Conservation (phyloP, 2,113 vertebrate genomes). For the Corapipo altera region DNA sequence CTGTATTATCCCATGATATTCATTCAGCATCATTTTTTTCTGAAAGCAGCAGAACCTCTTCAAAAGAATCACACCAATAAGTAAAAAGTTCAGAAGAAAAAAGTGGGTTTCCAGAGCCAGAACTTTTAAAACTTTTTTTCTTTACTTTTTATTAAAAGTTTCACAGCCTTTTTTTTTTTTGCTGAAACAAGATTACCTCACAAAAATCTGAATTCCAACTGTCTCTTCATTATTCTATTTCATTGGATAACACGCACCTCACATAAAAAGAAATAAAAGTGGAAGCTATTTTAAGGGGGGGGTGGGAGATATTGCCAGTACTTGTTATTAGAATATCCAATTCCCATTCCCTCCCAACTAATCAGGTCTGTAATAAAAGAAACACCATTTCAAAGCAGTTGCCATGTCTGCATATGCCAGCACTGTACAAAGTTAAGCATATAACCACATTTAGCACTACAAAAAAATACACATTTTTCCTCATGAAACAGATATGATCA, state of each 20-base stretch:
- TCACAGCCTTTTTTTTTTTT: neutral
- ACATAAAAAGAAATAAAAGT: neutral
- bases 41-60: neutral
- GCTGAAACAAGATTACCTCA: neutral
- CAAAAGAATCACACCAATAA: neutral
- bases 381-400: neutral
- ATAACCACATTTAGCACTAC: neutral
- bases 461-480: neutral
- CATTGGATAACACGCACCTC: neutral
- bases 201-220: neutral
- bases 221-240: neutral
- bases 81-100: neutral
- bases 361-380: constrained; percentile 6
- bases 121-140: neutral
- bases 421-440: neutral
- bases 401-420: neutral
- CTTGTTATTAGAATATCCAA: neutral
- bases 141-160: neutral
- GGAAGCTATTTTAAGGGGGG: neutral
- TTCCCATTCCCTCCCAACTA: neutral
- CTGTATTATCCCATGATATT: neutral
- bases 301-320: neutral
- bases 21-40: neutral
- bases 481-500: neutral
- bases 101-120: neutral